Evolutionary conservation across 92 coral and sea anemone genomes (phyloP).

Genomic region (Siderastrea siderea): DNA sequence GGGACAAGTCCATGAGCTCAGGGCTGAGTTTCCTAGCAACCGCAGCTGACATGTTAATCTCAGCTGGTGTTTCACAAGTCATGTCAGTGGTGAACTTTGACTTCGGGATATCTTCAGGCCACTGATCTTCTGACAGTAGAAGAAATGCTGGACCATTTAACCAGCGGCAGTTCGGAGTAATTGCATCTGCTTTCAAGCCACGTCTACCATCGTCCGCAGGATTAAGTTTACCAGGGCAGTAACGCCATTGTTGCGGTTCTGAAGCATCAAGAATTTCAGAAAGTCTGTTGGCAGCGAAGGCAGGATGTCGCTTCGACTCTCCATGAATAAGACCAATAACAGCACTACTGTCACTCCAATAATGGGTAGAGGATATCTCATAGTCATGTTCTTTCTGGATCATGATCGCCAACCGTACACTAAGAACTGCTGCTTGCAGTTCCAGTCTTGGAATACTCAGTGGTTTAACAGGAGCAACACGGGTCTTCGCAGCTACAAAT

Average conservation of each 20-base stretch:
- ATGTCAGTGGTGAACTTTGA: background rate
- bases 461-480: background rate
- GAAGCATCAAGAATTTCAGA: constrained; percentile 52
- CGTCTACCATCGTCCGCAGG: constrained; percentile 65
- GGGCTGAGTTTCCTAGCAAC: background rate
- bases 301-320: constrained; percentile 41
- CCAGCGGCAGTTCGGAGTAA: constrained; percentile 50
- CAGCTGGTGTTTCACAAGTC: background rate
- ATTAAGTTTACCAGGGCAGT: constrained; percentile 56
- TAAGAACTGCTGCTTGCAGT: constrained; percentile 4
- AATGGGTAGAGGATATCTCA: background rate
- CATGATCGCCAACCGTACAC: background rate
- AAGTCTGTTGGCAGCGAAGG: constrained; percentile 44
- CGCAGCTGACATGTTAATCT: background rate
- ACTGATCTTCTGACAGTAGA: constrained; percentile 13
- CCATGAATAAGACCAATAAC: constrained; percentile 30
- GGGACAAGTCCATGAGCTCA: background rate
- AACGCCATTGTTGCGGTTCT: background rate
- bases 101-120: constrained; percentile 41
- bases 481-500: constrained; percentile 5
- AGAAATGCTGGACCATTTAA: constrained; percentile 40
- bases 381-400: constrained; percentile 23
- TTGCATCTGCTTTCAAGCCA: constrained; percentile 30
- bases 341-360: constrained; percentile 41
- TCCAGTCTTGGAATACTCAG: constrained; percentile 2